These are phyloP conservation scores for Colius striatus DNA, from an alignment of 2,113 vertebrate species.

Conservation along the genomic window DNA sequence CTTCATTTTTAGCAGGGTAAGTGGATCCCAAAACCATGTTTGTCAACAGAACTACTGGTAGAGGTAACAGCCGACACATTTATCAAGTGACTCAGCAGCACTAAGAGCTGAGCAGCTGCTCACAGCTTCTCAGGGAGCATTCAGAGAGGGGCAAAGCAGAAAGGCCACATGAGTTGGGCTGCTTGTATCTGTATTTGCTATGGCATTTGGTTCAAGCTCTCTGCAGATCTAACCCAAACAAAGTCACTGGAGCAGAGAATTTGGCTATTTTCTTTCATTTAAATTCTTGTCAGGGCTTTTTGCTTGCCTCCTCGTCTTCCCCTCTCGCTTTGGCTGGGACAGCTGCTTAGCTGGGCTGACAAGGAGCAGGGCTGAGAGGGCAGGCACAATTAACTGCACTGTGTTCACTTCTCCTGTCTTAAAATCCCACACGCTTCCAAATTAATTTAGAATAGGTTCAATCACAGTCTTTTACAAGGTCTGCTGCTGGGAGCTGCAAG, in stretches of 20 bases:
- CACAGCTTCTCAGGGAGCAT: not conserved
- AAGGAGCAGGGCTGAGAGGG: not conserved
- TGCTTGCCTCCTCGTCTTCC: not conserved
- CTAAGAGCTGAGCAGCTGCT: not conserved
- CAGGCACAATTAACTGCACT: not conserved
- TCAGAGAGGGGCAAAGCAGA: not conserved
- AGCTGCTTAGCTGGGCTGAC: slow-evolving; percentile 5
- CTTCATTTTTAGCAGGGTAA: not conserved
- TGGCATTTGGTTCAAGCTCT: not conserved
- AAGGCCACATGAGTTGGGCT: rapidly evolving
- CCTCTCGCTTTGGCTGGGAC: slow-evolving; percentile 2
- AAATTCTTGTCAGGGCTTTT: not conserved
- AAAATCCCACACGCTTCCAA: not conserved
- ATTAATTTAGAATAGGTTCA: slow-evolving; percentile 51
- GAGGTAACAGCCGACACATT: not conserved
- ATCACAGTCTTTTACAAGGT: slow-evolving; percentile 18
- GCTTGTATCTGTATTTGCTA: not conserved
- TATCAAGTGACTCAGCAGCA: rapidly evolving
- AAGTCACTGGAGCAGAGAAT: not conserved
- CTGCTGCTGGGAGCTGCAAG: not conserved
- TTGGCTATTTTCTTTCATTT: slow-evolving; percentile 9
- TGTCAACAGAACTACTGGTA: rapidly evolving
- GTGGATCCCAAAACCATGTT: not conserved
- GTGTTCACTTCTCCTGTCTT: slow-evolving; percentile 12
- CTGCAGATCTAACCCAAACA: not conserved